Percentiles rank a stretch among this genome's conserved stretches.
Evolutionary conservation across 2,113 vertebrate genomes (phyloP).

Genomic region (Platanista minor): DNA sequence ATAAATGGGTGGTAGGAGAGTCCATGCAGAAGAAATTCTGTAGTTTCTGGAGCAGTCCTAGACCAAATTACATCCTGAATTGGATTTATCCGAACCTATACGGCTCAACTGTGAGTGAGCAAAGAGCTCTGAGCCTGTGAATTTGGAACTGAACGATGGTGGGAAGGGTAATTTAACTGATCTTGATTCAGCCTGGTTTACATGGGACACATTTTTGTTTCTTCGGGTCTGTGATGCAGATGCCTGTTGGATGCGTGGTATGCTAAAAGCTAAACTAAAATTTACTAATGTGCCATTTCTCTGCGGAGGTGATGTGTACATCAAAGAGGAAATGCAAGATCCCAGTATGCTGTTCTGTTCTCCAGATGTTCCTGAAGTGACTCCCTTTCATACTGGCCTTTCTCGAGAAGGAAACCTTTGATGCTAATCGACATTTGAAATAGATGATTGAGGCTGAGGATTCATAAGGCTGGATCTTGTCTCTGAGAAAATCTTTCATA

Average conservation of each 20-base stretch:
- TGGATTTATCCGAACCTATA: neutral
- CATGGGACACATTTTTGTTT: conserved; percentile 3
- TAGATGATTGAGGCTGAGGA: neutral
- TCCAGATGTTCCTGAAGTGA: conserved; percentile 48
- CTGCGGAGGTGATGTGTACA: neutral
- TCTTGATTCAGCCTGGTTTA: neutral
- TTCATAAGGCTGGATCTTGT: neutral
- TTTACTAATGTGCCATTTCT: conserved; percentile 28
- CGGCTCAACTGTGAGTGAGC: neutral
- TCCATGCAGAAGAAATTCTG: neutral
- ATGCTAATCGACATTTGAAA: conserved; percentile 32
- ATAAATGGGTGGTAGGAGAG: neutral
- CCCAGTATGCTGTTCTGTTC: conserved; percentile 20
- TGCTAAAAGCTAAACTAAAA: conserved; percentile 35
- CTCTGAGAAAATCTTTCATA: neutral
- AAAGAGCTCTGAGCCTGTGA: neutral
- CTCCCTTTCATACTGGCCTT: neutral
- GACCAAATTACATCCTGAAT: neutral
- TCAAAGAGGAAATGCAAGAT: conserved; percentile 32
- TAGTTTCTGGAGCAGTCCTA: neutral
- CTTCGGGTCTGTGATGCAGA: conserved; percentile 27
- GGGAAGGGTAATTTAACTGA: neutral
- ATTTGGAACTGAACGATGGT: neutral
- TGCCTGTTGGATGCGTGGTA: neutral
- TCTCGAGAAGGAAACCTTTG: conserved; percentile 29